phyloP scores from a whole-genome alignment of 2,113 vertebrate genomes.

The Romanogobio albipinnatus region DNA sequence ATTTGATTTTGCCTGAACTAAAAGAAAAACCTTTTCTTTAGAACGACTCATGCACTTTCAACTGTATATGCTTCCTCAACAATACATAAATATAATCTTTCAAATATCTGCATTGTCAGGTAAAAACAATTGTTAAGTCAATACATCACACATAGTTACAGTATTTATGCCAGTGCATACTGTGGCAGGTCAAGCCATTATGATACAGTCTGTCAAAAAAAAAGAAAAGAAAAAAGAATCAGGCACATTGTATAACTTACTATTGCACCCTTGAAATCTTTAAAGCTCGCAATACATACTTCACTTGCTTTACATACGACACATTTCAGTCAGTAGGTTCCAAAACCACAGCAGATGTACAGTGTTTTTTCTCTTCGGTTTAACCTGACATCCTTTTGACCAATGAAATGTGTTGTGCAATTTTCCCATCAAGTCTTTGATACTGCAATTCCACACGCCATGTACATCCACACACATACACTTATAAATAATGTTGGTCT shows the following conservation, averaged over 20 bases:
- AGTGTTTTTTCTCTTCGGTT: not conserved
- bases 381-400: not conserved
- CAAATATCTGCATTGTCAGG: conserved; percentile 49
- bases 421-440: conserved; percentile 12
- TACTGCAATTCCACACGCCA: conserved; percentile 12
- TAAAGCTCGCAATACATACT: conserved; percentile 60
- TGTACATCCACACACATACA: conserved; percentile 40
- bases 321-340: conserved; percentile 27
- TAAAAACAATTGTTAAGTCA: conserved; percentile 27
- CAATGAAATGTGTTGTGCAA: conserved; percentile 9
- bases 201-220: conserved; percentile 48
- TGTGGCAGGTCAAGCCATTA: conserved; percentile 18
- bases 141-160: conserved; percentile 55
- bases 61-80: conserved; percentile 61
- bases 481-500: conserved; percentile 56
- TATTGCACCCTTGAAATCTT: conserved; percentile 32
- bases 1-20: conserved; percentile 56
- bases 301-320: conserved; percentile 25
- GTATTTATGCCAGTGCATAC: conserved; percentile 66
- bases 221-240: not conserved
- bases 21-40: conserved; percentile 71
- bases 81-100: conserved; percentile 62
- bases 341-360: conserved; percentile 26
- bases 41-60: conserved; percentile 66
- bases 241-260: conserved; percentile 50